These are phyloP conservation scores for Phymastichus coffea DNA, from an alignment of 1,140 invertebrate genomes.

Conservation along the genomic window DNA sequence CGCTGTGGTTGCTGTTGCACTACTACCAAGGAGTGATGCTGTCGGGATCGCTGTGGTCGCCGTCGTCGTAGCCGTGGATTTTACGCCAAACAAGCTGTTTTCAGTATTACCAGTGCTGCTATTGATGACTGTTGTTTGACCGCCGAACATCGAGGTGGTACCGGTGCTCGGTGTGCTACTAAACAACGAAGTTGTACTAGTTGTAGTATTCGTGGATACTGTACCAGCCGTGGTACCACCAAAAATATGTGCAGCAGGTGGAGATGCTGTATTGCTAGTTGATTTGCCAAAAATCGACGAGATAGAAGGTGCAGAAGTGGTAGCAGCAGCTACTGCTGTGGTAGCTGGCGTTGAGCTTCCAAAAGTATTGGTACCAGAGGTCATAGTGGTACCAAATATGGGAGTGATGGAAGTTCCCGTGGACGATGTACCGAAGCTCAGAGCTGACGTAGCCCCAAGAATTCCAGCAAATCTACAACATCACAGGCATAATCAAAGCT, in stretches of 20 bases:
- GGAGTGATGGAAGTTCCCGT: not conserved
- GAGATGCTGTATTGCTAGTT: not conserved
- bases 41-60: slow-evolving; percentile 12
- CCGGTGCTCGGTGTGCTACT: too few species aligned
- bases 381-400: not conserved
- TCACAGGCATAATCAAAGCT: not conserved
- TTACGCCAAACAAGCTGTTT: not conserved
- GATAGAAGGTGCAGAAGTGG: too few species aligned
- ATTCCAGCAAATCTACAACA: slow-evolving; percentile 16
- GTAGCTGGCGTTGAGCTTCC: slow-evolving; percentile 1
- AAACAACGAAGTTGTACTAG: slow-evolving; percentile 15
- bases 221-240: slow-evolving; percentile 22
- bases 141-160: slow-evolving; percentile 13
- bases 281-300: not conserved
- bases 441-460: slow-evolving; percentile 20
- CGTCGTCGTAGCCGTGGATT: not conserved
- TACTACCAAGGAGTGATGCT: slow-evolving; percentile 25
- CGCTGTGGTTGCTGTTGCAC: not conserved
- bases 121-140: not conserved
- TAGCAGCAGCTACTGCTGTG: slow-evolving; percentile 1
- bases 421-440: slow-evolving; percentile 27
- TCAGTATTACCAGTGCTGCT: not conserved
- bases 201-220: not conserved
- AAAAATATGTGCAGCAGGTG: slow-evolving; percentile 25
- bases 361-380: not conserved